Conservation (phyloP, 2,888 invertebrate genomes). For the Nemoura dubitans region DNA sequence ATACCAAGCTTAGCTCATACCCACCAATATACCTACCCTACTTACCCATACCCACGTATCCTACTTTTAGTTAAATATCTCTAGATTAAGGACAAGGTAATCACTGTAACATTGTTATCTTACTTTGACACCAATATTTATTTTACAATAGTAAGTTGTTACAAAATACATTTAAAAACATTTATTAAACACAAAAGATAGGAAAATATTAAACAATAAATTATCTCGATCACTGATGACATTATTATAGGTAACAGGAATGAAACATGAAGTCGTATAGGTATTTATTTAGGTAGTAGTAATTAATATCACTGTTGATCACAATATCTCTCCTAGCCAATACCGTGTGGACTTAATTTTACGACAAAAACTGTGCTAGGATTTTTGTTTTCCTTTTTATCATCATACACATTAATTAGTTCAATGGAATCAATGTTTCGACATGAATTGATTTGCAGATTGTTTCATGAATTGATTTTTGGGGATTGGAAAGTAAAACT, state of each 20-base stretch:
- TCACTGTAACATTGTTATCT: background rate
- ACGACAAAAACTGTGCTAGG: slow-evolving; percentile 12
- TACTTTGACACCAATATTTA: slow-evolving; percentile 2
- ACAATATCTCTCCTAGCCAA: slow-evolving; percentile 23
- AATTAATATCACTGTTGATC: slow-evolving; percentile 30
- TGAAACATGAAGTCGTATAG: slow-evolving; percentile 12
- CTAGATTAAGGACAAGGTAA: too few relatives aligned
- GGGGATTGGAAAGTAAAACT: background rate
- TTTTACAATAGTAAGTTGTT: slow-evolving; percentile 5
- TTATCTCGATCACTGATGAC: slow-evolving; percentile 7
- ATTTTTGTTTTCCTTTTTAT: slow-evolving; percentile 1
- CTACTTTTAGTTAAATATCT: too few relatives aligned
- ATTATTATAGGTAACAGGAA: slow-evolving; percentile 9
- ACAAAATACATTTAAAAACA: slow-evolving; percentile 12
- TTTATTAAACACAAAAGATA: slow-evolving; percentile 7
- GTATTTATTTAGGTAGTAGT: slow-evolving; percentile 12
- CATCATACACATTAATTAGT: background rate
- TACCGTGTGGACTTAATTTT: background rate
- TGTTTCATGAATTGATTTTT: background rate
- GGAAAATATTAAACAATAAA: slow-evolving; percentile 2
- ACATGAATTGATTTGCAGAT: background rate
- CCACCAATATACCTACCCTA: too few relatives aligned
- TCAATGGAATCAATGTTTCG: background rate
- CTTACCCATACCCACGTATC: too few relatives aligned
- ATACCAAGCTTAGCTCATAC: too few relatives aligned